Evolutionary conservation across 2,113 vertebrate species (phyloP), one percentile per base, ranked within the genome.

Genomic region (Galeopterus variegatus): DNA sequence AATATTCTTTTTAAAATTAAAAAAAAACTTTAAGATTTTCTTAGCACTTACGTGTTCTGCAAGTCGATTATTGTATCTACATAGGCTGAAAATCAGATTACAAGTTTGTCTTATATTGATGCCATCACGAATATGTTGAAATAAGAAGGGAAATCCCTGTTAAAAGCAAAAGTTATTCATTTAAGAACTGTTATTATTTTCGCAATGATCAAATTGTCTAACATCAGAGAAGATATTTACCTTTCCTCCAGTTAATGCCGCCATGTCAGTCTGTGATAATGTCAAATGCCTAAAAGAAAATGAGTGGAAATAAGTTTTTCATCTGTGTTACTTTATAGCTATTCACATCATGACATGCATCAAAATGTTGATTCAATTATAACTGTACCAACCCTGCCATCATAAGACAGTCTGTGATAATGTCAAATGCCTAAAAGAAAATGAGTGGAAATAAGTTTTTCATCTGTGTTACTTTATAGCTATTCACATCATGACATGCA

Each of bases 41-140:
- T 85, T 6, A 92, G n/a, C 10, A 99, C 99, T 98, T 98, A 99
- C 99, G 8, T 99, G 99, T 97, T 99, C 99, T 33, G 99, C 99
- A 12, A 99, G 99, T 72, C 99, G 99, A 98, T 99, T 99, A 98
- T 99, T 99, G 92, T 99, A 99, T 88, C 99, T 99, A 96, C 99
- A 99, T 93, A 99, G 99, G 97, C 99, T 99, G 99, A 99, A 99
- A 98, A 99, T 99, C 97, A 99, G 99, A 99, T 99, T 99, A 97
- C 99, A 99, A 50, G 99, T 99, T 97, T 99, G 99, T 86, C 99
- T 98, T 99, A 99, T 99, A 98, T 99, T 99, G 99, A 99, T 99
- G 92, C 99, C 99, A 97, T 99, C 99, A 81, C 99, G 98, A 98
- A 99, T 99, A 98, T 99, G 99, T 99, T 99, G 99, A 98, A 99